phyloP scores from a whole-genome alignment of 2,888 invertebrate species.

The Tortricodes alternella region DNA sequence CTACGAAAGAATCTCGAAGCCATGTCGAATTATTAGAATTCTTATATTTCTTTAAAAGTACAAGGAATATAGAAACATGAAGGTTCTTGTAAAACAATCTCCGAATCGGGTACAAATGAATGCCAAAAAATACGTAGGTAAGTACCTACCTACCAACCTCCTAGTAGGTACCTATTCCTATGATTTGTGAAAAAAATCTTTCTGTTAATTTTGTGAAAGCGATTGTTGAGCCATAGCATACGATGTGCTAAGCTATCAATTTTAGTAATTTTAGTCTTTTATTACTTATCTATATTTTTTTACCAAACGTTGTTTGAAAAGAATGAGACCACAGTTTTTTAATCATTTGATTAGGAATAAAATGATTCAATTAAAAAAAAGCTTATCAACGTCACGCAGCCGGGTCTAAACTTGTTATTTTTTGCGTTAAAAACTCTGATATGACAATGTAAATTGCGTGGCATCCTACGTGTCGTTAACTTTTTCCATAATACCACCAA shows the following conservation, averaged over 20 bases:
- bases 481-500: slow-evolving; percentile 24
- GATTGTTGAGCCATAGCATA: too few species aligned
- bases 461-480: slow-evolving; percentile 8
- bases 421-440: slow-evolving; percentile 11
- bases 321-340: too few species aligned
- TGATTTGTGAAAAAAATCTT: too few species aligned
- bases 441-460: slow-evolving; percentile 1
- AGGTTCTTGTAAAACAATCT: neutral
- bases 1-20: slow-evolving; percentile 3
- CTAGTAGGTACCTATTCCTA: too few species aligned
- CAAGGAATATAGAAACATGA: neutral
- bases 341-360: neutral
- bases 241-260: too few species aligned
- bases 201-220: too few species aligned
- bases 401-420: slow-evolving; percentile 13
- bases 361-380: neutral
- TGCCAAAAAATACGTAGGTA: too few species aligned
- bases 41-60: slow-evolving; percentile 6
- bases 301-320: too few species aligned
- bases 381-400: slow-evolving; percentile 1
- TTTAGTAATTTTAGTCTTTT: neutral
- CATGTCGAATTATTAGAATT: slow-evolving; percentile 8
- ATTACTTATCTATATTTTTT: too few species aligned
- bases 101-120: neutral
- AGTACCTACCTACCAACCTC: too few species aligned